Conservation (phyloP, 2,113 vertebrate species). For the Leptobrachium ailaonicum region DNA sequence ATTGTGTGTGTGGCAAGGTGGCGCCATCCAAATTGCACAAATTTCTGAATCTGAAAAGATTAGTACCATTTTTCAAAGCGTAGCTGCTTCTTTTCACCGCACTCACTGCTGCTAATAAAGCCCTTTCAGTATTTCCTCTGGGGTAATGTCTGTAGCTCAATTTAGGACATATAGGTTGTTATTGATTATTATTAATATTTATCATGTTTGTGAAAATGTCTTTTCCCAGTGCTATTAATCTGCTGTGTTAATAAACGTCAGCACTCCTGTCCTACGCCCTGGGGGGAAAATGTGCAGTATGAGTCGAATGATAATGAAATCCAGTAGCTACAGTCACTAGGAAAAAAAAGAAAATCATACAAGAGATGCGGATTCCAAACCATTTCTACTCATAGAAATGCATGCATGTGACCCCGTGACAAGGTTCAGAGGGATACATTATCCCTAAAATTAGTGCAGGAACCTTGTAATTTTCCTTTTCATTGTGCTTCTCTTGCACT, state of each 20-base stretch:
- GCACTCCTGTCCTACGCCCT: conserved; percentile 61
- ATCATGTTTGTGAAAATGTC: conserved; percentile 82
- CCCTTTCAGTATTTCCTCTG: conserved; percentile 50
- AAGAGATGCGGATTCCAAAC: conserved; percentile 48
- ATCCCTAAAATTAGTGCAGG: too few species aligned
- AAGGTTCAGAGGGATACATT: too few species aligned
- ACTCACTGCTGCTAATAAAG: background rate
- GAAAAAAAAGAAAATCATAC: conserved; percentile 11
- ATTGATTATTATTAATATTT: conserved; percentile 96
- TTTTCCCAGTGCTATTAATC: conserved; percentile 84
- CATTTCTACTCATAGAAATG: conserved; percentile 21
- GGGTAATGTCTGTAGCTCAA: conserved; percentile 73
- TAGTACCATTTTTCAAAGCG: background rate
- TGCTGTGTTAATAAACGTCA: conserved; percentile 81
- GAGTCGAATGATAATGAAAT: conserved; percentile 77
- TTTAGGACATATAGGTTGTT: conserved; percentile 77
- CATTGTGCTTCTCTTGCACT: too few species aligned
- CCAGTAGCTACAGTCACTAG: conserved; percentile 51
- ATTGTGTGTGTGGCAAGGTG: too few species aligned
- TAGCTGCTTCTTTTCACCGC: conserved; percentile 12
- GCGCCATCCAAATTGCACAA: background rate
- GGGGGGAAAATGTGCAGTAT: conserved; percentile 60
- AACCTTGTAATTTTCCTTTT: too few species aligned
- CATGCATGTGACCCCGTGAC: conserved; percentile 16
- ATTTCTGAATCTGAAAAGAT: conserved; percentile 11